Conservation (phyloP, 2,113 vertebrate species). For the Glaucomys volans region DNA sequence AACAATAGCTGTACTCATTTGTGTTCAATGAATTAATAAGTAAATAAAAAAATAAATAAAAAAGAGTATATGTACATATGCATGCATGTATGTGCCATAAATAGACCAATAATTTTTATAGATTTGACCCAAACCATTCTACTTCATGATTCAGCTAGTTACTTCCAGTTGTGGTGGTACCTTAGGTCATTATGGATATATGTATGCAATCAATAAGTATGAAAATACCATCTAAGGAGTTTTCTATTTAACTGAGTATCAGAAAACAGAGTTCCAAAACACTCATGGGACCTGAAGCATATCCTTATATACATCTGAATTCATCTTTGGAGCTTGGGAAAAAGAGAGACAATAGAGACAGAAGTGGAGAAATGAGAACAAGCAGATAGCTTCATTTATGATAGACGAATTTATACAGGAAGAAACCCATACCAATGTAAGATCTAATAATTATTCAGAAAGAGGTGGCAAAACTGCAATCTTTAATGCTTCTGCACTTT, state of each 20-base stretch:
- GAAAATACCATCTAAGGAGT: not conserved
- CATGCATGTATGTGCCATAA: not conserved
- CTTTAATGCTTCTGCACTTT: not conserved
- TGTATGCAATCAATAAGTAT: slow-evolving; percentile 33
- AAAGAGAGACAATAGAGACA: slow-evolving; percentile 23
- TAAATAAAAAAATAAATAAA: too few relatives aligned
- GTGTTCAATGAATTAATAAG: too few relatives aligned
- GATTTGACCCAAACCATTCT: slow-evolving; percentile 53
- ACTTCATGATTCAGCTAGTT: slow-evolving; percentile 13
- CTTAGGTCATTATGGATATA: slow-evolving; percentile 24
- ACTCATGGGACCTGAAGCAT: not conserved
- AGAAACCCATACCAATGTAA: not conserved
- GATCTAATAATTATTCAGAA: slow-evolving; percentile 23
- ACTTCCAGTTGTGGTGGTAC: not conserved
- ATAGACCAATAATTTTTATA: not conserved
- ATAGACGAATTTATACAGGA: not conserved
- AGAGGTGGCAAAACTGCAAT: not conserved
- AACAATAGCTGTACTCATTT: too few relatives aligned
- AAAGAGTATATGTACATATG: not conserved
- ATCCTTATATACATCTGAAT: slow-evolving; percentile 44
- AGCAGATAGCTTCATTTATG: not conserved
- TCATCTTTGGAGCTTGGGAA: slow-evolving; percentile 32
- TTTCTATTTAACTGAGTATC: slow-evolving; percentile 55
- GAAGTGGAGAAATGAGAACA: slow-evolving; percentile 44
- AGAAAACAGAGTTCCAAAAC: slow-evolving; percentile 43